Evolutionary conservation across 2,113 vertebrate genomes (phyloP).

Genomic region (Edolisoma coerulescens): DNA sequence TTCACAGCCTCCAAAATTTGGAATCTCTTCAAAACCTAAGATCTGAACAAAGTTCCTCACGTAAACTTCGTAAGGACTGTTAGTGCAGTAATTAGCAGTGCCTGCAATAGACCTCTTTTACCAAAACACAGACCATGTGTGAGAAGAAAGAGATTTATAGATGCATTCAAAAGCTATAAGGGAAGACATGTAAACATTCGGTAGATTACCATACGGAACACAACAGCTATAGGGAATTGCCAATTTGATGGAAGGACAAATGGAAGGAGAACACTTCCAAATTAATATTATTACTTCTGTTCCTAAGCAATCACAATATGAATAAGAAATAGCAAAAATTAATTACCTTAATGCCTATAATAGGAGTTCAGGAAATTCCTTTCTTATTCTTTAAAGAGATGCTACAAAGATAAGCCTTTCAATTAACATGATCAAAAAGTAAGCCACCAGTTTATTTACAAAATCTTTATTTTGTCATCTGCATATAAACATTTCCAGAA

Average conservation of each 20-base stretch:
- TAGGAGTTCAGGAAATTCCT: not conserved
- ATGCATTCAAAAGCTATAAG: not conserved
- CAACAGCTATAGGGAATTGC: not conserved
- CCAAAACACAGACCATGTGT: not conserved
- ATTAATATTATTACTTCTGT: not conserved
- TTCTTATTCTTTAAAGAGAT: not conserved
- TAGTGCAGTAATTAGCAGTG: not conserved
- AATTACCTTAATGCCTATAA: not conserved
- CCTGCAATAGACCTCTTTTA: not conserved
- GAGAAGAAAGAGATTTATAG: not conserved
- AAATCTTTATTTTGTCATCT: constrained; percentile 28
- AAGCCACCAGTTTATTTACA: not conserved
- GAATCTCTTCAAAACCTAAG: not conserved
- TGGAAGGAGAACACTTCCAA: not conserved
- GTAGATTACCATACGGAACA: not conserved
- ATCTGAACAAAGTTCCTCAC: not conserved
- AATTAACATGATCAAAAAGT: not conserved
- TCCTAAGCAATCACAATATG: not conserved
- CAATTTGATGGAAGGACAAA: not conserved
- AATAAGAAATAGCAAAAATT: not conserved
- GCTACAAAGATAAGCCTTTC: not conserved
- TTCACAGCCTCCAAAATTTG: not conserved
- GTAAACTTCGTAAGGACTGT: not conserved
- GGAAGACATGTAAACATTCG: constrained; percentile 15
- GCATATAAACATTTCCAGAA: constrained; percentile 39